phyloP scores from a whole-genome alignment of 2,888 invertebrate species.

The Phrixothrix hirtus region DNA sequence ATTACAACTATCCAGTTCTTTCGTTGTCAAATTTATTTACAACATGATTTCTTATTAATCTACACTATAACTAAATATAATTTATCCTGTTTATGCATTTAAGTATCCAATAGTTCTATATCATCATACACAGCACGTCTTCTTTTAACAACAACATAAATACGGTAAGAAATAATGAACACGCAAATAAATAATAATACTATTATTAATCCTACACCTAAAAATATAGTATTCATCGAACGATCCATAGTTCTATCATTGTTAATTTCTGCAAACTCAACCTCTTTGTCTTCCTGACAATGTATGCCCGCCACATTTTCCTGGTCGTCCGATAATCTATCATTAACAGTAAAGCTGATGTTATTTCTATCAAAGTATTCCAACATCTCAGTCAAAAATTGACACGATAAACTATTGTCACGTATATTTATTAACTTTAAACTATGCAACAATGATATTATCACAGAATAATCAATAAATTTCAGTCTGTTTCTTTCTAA shows the following conservation, averaged over 20 bases:
- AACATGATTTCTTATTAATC: too few species aligned
- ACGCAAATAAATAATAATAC: neutral
- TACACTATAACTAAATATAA: too few species aligned
- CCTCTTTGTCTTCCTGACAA: neutral
- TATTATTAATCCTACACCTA: neutral
- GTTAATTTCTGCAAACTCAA: too few species aligned
- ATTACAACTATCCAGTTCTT: too few species aligned
- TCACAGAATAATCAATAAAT: slow-evolving; percentile 46
- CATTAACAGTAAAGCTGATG: neutral
- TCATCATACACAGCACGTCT: neutral
- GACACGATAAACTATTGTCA: slow-evolving; percentile 48
- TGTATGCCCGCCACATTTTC: neutral
- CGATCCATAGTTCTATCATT: neutral
- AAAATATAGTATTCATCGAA: neutral
- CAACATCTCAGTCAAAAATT: slow-evolving; percentile 45
- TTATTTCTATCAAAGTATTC: neutral
- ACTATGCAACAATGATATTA: slow-evolving; percentile 45
- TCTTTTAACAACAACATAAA: neutral
- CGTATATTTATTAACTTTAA: slow-evolving; percentile 47
- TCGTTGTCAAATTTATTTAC: too few species aligned
- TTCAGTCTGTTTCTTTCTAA: slow-evolving; percentile 47
- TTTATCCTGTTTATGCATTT: neutral
- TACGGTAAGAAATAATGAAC: neutral
- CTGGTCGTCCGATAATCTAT: neutral
- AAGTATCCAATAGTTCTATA: neutral